Base-by-base conservation (phyloP, 2,888 invertebrate species). In the Lepidochitona cinerea region DNA sequence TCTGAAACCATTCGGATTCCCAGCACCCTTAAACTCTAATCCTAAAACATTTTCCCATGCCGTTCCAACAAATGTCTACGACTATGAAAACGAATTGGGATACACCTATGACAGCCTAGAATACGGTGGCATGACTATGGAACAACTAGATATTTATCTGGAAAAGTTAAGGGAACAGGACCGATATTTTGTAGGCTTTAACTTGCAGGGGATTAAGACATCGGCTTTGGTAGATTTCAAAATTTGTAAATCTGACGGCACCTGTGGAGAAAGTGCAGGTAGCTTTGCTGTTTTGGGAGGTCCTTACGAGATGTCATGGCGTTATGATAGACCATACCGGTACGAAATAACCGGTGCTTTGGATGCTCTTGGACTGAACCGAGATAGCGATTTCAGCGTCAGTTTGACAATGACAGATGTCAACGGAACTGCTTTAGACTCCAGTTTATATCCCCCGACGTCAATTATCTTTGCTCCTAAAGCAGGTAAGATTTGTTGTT, bases 1-100 rank as follows among this genome's bases (percentile, higher is more conserved):
- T 2, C 49, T 81, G 69, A 78, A 77, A 49, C 81, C 81, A 12
- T 81, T 81, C 68, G 74, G 75, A 1, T 81, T 81, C 59, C 52
- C 52, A 23, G 67, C 81, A 0, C 79, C 81, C 1, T 73, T 75
- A 36, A 79, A 79, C 74, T 75, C 75, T 70, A 75, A 81, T 69
- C 70, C 70, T 29, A 77, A 75, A 70, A 81, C 79, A 0, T 64
- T 69, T 37, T 12, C 26, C 18, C 71, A 81, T 72, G 68, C 79
- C 49, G 67, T 66, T 6, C 78, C 81, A 1, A 71, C 70, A 7
- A 37, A 77, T 36, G 26, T 81, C 26, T 81, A 81, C 59, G 78
- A 79, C 68, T 79, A 81, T 36, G 78, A 81, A 49, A 29, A 64
- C 9, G 78, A 71, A 18, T 74, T 81, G 9, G 68, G 64, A 0